Percentiles rank a stretch among this genome's conserved stretches.
Conservation (phyloP, 2,888 invertebrate species). For the Horisme vitalbata region DNA sequence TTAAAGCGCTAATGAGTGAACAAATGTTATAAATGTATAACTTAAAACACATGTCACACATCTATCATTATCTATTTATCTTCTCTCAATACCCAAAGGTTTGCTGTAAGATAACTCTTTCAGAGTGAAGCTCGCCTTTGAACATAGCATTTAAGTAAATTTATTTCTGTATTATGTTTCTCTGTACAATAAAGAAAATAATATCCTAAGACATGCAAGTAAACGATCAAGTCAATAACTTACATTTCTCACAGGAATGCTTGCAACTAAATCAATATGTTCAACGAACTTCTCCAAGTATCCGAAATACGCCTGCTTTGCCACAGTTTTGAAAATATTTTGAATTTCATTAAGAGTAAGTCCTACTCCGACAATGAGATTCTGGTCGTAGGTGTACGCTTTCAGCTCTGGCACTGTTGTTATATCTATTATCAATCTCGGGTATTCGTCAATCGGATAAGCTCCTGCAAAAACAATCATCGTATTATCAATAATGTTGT, state of each 20-base stretch:
- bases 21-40: too few relatives aligned
- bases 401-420: constrained; percentile 81
- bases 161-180: too few relatives aligned
- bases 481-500: neutral
- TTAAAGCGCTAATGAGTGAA: too few relatives aligned
- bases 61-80: too few relatives aligned
- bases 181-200: too few relatives aligned
- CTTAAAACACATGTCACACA: too few relatives aligned
- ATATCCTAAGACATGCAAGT: too few relatives aligned
- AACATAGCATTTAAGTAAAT: too few relatives aligned
- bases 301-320: constrained; percentile 65
- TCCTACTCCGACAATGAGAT: constrained; percentile 81
- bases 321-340: constrained; percentile 60
- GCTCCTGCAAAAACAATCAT: constrained; percentile 55
- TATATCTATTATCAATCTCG: constrained; percentile 83
- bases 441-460: constrained; percentile 57
- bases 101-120: too few relatives aligned
- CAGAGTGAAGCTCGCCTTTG: too few relatives aligned
- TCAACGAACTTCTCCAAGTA: constrained; percentile 82
- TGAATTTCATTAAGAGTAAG: constrained; percentile 79
- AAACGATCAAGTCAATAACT: too few relatives aligned
- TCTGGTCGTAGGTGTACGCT: constrained; percentile 54
- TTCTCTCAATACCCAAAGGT: too few relatives aligned
- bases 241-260: constrained; percentile 85
- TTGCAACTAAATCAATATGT: constrained; percentile 86